Base-by-base conservation (phyloP, 1,140 invertebrate species). In the Microplitis mediator region DNA sequence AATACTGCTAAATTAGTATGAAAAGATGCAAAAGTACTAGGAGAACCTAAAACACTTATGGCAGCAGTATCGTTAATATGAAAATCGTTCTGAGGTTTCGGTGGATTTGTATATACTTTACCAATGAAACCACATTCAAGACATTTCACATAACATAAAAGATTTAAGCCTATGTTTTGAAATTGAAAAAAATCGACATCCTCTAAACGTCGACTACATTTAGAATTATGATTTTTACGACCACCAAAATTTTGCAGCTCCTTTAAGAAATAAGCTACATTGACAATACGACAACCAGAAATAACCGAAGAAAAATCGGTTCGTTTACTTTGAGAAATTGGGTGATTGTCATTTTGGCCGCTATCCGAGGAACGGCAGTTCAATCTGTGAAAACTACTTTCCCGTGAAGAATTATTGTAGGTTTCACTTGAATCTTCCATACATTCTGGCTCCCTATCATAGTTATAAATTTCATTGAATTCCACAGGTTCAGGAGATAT, bases 1-100 rank as follows among this genome's bases (percentile, higher is more conserved):
- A 79, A 6, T 61, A 11, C 64, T 23, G 54, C 64, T 16, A 70
- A 45, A 9, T 52, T 36, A 34, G 70, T 64, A 56, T 74, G 65
- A n/a, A 76, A 39, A 45, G 58, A 60, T 36, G 34, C 5, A 36
- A 58, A 67, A 31, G 72, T 67, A 6, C 6, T 61, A 6, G 72
- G 72, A 5, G 72, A 70, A 4, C 56, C 58, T n/a, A 76, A 61
- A 4, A 62, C 66, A 54, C 72, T 67, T 23, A 58, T 60, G 9
- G 74, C 75, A 16, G 75, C 63, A 14, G 60, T 63, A 8, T 74
- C 60, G 39, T 74, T 74, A 3, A 76, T 62, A n/a, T 66, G 54
- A 52, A 74, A 70, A 9, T 36, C 61, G 14, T 39, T 36, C 4
- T 51, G 4, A 31, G 71, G 11, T 14, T 52, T 39, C 9, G 36